These are phyloP conservation scores for Epistrophe eligans DNA, from an alignment of 2,888 invertebrate species.

Conservation along the genomic window DNA sequence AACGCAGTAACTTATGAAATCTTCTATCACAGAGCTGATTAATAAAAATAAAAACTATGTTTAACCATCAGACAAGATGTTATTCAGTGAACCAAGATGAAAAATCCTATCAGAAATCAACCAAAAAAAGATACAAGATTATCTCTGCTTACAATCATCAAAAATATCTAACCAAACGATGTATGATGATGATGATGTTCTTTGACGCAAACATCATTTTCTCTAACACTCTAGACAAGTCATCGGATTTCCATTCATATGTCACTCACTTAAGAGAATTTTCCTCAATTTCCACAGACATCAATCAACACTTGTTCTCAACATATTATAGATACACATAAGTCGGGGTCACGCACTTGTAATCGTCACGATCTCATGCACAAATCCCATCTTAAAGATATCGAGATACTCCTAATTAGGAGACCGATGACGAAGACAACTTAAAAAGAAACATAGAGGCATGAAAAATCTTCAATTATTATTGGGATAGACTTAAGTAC, in stretches of 20 bases:
- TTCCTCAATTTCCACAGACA: slow-evolving; percentile 68
- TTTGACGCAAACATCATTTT: slow-evolving; percentile 47
- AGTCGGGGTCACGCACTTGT: slow-evolving; percentile 75
- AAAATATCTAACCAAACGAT: slow-evolving; percentile 58
- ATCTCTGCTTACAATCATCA: slow-evolving; percentile 61
- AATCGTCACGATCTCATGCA: slow-evolving; percentile 71
- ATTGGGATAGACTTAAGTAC: slow-evolving; percentile 3
- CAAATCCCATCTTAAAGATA: slow-evolving; percentile 46
- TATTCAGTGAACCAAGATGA: slow-evolving; percentile 61
- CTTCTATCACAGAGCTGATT: not conserved
- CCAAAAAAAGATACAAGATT: slow-evolving; percentile 60
- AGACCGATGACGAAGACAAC: slow-evolving; percentile 37
- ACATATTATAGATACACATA: not conserved
- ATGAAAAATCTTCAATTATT: slow-evolving; percentile 38
- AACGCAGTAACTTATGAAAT: slow-evolving; percentile 29
- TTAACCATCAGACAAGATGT: slow-evolving; percentile 14
- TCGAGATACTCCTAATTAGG: slow-evolving; percentile 64
- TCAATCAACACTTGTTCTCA: slow-evolving; percentile 72
- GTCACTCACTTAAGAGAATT: slow-evolving; percentile 69
- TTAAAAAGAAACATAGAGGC: not conserved
- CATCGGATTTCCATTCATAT: slow-evolving; percentile 69
- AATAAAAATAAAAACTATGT: slow-evolving; percentile 6
- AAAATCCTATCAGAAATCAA: slow-evolving; percentile 44
- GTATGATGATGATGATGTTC: slow-evolving; percentile 66
- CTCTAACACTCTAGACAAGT: slow-evolving; percentile 49